Evolutionary conservation across 2,113 vertebrate genomes (phyloP).

Genomic region (Strix aluco): DNA sequence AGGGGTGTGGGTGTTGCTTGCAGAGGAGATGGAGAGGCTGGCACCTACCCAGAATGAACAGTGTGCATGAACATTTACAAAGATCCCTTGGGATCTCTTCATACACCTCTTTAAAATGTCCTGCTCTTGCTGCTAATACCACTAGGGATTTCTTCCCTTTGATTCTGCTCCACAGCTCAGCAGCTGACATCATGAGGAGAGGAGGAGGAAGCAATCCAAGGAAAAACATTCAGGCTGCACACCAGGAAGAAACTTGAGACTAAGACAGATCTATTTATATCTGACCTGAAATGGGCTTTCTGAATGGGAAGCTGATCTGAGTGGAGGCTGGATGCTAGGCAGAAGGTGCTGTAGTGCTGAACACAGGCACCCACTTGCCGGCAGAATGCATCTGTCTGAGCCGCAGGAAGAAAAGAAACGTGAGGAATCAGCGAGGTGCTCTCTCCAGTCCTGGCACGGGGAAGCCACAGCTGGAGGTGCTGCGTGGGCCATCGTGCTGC

Average conservation of each 20-base stretch:
- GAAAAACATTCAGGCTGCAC: slow-evolving; percentile 53
- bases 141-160: slow-evolving; percentile 48
- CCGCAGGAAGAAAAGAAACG: background rate
- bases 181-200: slow-evolving; percentile 46
- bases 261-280: slow-evolving; percentile 70
- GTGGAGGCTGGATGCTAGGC: slow-evolving; percentile 42
- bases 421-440: background rate
- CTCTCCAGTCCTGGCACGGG: background rate
- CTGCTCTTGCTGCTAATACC: slow-evolving; percentile 36
- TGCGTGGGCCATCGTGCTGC: background rate
- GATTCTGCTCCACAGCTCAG: slow-evolving; percentile 36
- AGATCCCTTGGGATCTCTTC: background rate
- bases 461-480: background rate
- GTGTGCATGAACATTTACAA: background rate
- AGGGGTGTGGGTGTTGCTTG: background rate
- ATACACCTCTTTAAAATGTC: background rate
- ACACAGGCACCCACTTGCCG: background rate
- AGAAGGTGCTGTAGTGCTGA: slow-evolving; percentile 39
- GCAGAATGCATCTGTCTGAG: slow-evolving; percentile 33
- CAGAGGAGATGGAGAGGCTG: background rate
- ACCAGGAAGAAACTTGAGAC: slow-evolving; percentile 65
- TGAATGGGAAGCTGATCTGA: slow-evolving; percentile 61
- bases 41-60: slow-evolving; percentile 12
- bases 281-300: slow-evolving; percentile 70
- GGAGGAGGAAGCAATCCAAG: slow-evolving; percentile 59